Conservation (phyloP, 1,140 invertebrate genomes). For the Spodoptera frugiperda region DNA sequence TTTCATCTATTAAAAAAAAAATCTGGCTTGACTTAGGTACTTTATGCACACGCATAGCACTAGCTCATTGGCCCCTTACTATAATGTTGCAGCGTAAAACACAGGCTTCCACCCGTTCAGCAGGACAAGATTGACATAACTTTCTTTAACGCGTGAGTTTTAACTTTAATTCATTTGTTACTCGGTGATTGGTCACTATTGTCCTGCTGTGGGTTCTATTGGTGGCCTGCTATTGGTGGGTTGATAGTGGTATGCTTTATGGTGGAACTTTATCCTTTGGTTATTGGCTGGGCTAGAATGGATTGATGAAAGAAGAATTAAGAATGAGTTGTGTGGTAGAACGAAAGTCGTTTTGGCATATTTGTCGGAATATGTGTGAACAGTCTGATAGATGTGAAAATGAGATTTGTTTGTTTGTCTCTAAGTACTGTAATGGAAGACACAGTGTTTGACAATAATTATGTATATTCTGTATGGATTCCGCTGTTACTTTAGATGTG, state of each 20-base stretch:
- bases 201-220: constrained; percentile 19
- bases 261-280: background rate
- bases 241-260: background rate
- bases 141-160: constrained; percentile 26
- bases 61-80: background rate
- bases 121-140: constrained; percentile 30
- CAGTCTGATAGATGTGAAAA: too few species aligned
- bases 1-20: too few species aligned
- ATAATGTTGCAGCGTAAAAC: constrained; percentile 16
- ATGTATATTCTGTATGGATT: too few species aligned
- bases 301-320: too few species aligned
- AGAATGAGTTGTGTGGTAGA: too few species aligned
- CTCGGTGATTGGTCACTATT: constrained; percentile 28
- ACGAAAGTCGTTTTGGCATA: too few species aligned
- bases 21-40: too few species aligned
- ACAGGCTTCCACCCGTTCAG: constrained; percentile 2
- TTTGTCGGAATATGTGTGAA: too few species aligned
- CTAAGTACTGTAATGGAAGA: too few species aligned
- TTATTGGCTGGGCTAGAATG: too few species aligned
- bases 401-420: too few species aligned
- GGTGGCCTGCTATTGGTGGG: background rate
- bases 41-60: background rate
- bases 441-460: too few species aligned
- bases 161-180: background rate
- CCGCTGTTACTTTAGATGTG: background rate